Percentiles rank a stretch among this genome's conserved stretches.
phyloP scores from a whole-genome alignment of 2,888 invertebrate genomes.

The Leptinotarsa tumamoca region DNA sequence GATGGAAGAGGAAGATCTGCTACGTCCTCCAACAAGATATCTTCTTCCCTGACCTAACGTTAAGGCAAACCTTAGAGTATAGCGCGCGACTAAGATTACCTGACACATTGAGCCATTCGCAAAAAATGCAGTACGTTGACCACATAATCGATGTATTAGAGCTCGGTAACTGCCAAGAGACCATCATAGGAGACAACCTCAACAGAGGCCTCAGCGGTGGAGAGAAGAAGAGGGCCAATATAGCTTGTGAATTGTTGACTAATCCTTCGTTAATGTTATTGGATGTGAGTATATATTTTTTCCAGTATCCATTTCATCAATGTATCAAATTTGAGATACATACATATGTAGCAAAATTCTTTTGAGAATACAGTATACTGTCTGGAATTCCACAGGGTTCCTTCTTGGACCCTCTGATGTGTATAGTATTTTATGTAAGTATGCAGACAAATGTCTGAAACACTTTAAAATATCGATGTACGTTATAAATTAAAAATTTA shows the following conservation, averaged over 20 bases:
- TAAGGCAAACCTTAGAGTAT: constrained; percentile 80
- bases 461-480: too few species aligned
- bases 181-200: constrained; percentile 82
- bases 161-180: constrained; percentile 80
- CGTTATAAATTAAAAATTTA: too few species aligned
- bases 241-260: constrained; percentile 84
- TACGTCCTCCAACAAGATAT: constrained; percentile 87
- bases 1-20: constrained; percentile 81
- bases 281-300: constrained; percentile 73
- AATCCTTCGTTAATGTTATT: constrained; percentile 83
- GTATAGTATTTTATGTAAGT: too few species aligned
- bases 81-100: constrained; percentile 74
- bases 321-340: too few species aligned
- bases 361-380: too few species aligned
- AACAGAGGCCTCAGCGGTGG: constrained; percentile 84
- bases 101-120: constrained; percentile 76
- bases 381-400: too few species aligned
- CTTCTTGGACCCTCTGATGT: too few species aligned
- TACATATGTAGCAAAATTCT: too few species aligned
- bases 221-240: constrained; percentile 85
- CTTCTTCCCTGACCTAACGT: constrained; percentile 83
- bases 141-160: constrained; percentile 82
- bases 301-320: too few species aligned
- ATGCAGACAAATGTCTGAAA: too few species aligned
- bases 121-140: constrained; percentile 83